Percentiles rank a stretch among this genome's conserved stretches.
phyloP scores from a whole-genome alignment of 2,888 invertebrate species.

The Ditylenchus weischeri region DNA sequence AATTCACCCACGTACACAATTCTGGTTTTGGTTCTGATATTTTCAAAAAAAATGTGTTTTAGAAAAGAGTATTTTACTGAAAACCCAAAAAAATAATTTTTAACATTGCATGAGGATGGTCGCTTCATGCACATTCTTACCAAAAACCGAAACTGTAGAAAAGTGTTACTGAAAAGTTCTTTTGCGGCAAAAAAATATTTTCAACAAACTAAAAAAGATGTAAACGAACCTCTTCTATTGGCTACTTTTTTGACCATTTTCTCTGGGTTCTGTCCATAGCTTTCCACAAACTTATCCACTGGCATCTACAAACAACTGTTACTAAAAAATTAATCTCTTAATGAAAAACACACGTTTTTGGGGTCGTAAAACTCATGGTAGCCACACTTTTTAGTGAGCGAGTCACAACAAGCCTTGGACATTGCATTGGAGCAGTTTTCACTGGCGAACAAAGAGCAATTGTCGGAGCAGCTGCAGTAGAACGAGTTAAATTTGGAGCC shows the following conservation, averaged over 20 bases:
- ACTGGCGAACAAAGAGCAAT: conserved; percentile 8
- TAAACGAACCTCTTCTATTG: background rate
- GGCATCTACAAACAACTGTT: background rate
- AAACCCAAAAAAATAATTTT: no score
- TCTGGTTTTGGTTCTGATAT: no score
- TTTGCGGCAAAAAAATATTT: background rate
- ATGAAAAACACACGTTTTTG: background rate
- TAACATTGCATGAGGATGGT: no score
- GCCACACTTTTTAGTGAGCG: background rate
- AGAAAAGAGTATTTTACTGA: no score
- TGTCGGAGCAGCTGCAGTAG: conserved; percentile 11
- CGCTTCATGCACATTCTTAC: no score
- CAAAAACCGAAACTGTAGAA: no score
- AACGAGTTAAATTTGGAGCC: background rate
- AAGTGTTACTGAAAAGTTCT: no score
- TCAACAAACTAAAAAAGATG: background rate
- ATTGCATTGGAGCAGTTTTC: conserved; percentile 8
- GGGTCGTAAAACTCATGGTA: conserved; percentile 15
- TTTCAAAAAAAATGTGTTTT: no score
- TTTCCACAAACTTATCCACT: conserved; percentile 11
- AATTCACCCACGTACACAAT: no score
- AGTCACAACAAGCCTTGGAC: conserved; percentile 15
- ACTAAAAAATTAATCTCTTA: conserved; percentile 9
- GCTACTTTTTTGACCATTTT: conserved; percentile 10
- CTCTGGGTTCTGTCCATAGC: conserved; percentile 12